Base-by-base conservation (phyloP, 2,888 invertebrate genomes). In the Dusona sp. region DNA sequence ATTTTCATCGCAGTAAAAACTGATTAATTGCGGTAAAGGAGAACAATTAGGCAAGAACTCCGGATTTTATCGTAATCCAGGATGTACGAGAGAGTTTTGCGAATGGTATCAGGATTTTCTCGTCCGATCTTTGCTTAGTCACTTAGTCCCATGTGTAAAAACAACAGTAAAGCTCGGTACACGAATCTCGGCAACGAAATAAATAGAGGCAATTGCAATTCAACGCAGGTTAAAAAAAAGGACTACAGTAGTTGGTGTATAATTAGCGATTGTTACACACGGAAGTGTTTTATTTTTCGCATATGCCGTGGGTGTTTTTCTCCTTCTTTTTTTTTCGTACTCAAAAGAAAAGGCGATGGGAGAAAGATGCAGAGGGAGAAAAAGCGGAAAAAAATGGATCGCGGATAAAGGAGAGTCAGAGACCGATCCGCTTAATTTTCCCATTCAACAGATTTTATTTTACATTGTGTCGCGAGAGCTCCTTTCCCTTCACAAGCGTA, bases 231-330 rank as follows among this genome's bases (percentile, higher is more conserved):
- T 70, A 74, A 61, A 85, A 86, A 79, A 82, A 77, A 68, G 74
- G 54, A 84, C 61, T 84, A 86, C n/a, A 73, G 79, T 73, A 75
- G 79, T 75, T 70, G 45, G 75, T 67, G 82, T 84, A 73, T 86
- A 88, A 88, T 88, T 87, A 88, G 87, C 88, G 84, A 88, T 88
- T 88, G 88, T 88, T 87, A 87, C 78, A 86, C 84, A 61, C 87
- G 87, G 84, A 86, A 88, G 79, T 80, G 84, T 80, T 6, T 80
- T 86, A 87, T 73, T 84, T 77, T 82, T 82, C 82, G 74, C 82
- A 68, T 38, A 67, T 75, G 29, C 67, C 54, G 79, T 68, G 72
- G 51, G 22, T 38, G 72, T 16, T 72, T 54, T 42, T 48, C 36
- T 61, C 9, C 22, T 29, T 22, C 1, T 42, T 42, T 42, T 72